Base-by-base conservation (phyloP, 2,113 vertebrate genomes). In the Macquaria australasica region DNA sequence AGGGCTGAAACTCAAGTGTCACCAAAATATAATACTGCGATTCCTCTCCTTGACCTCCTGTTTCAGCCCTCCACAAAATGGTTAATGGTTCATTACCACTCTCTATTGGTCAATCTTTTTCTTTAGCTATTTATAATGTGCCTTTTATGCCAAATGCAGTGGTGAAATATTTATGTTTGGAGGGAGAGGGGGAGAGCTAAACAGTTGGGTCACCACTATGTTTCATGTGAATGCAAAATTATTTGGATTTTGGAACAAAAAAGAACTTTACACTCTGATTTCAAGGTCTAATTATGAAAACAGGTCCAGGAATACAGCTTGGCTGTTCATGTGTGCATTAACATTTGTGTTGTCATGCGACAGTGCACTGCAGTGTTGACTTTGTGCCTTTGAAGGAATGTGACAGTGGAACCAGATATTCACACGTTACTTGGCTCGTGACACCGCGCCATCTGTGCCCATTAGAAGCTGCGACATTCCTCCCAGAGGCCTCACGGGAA, bases 361-460 rank as follows among this genome's bases (percentile, higher is more conserved):
- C 37, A 37, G 72, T 31, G 51, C 69, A 31, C 59, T 50, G 79
- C 82, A n/a, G 82, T 48, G 73, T 43, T 81, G 72, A 79, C 73
- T 85, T 59, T 76, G 48, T 81, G 73, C 67, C 87, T 92, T 77
- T 82, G 71, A 84, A 77, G 81, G 81, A 90, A 83, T 66, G 68
- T 71, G 79, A 67, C 34, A 63, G 60, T 62, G 84, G 64, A 81
- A 79, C 71, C 69, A 80, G 75, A 88, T 60, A 79, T 89, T 84
- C 86, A 79, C 79, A 90, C 87, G 84, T 88, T 82, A 75, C 71
- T 91, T 88, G 89, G 90, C 91, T 87, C 67, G 37, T 85, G 88
- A 87, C 84, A 79, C 70, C 15, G 6, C 10, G 74, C 93, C 93
- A 92, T 94, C 91, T 93, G 93, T 89, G 82, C 80, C 89, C 89